phyloP scores from a whole-genome alignment of 2,797 vertebrate genomes.

The Periparus ater region DNA sequence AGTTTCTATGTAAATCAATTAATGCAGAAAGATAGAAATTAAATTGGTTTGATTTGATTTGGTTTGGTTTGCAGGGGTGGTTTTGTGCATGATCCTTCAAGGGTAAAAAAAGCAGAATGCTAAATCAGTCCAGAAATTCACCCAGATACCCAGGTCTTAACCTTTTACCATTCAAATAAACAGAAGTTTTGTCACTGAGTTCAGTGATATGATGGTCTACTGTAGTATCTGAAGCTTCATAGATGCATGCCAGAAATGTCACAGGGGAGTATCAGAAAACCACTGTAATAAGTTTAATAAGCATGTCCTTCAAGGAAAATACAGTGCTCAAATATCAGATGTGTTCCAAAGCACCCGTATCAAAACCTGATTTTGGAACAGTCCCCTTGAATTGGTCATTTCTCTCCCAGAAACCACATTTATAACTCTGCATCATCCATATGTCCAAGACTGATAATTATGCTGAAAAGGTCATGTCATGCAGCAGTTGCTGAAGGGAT shows the following conservation, averaged over 20 bases:
- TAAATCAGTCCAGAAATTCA: background rate
- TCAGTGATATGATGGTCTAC: background rate
- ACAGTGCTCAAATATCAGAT: background rate
- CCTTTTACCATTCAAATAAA: background rate
- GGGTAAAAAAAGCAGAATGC: background rate
- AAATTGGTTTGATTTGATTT: no score
- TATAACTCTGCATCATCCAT: background rate
- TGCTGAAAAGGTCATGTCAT: conserved; percentile 29
- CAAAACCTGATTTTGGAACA: background rate
- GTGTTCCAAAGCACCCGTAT: background rate
- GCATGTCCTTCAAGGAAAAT: background rate
- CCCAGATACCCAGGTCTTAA: background rate
- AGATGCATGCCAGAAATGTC: background rate
- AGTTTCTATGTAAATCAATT: background rate
- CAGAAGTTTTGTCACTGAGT: background rate
- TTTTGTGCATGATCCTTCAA: background rate
- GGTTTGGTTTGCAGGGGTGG: background rate
- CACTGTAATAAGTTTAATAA: background rate
- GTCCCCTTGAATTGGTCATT: background rate
- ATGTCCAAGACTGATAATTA: background rate
- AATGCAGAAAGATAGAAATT: background rate
- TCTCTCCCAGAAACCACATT: background rate
- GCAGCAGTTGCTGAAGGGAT: background rate
- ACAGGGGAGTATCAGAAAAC: background rate
- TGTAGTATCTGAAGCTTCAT: background rate